phyloP scores from a whole-genome alignment of 2,113 vertebrate genomes.

The Daphoenositta chrysoptera region DNA sequence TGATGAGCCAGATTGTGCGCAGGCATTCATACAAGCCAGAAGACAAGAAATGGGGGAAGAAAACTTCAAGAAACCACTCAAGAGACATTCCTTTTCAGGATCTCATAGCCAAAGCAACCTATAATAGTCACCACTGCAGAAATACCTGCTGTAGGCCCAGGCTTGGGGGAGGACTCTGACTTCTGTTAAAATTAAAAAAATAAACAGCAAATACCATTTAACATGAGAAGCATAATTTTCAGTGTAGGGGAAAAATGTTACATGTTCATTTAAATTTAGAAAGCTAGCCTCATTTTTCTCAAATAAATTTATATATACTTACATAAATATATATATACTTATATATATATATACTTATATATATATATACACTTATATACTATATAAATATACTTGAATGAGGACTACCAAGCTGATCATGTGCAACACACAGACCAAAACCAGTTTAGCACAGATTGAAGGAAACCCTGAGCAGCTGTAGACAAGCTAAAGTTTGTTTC shows the following conservation, averaged over 20 bases:
- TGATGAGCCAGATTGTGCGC: not conserved
- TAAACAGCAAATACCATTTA: not conserved
- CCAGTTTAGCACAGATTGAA: not conserved
- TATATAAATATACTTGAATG: not conserved
- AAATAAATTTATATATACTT: too few relatives aligned
- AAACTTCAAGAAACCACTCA: not conserved
- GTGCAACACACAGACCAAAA: not conserved
- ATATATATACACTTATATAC: too few relatives aligned
- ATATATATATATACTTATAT: too few relatives aligned
- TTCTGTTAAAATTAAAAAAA: not conserved
- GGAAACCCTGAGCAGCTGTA: not conserved
- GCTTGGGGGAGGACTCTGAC: not conserved
- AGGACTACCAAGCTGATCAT: not conserved
- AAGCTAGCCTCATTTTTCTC: conserved; percentile 31
- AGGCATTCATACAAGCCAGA: not conserved
- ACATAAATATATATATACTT: too few relatives aligned
- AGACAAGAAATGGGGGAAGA: not conserved
- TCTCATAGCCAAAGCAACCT: not conserved
- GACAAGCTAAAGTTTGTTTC: not conserved
- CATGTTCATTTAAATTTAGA: not conserved
- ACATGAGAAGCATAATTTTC: conserved; percentile 23
- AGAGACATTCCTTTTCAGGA: not conserved
- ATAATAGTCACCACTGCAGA: not conserved
- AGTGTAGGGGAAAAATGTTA: not conserved
- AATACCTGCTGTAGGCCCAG: not conserved